Evolutionary conservation across 2,797 vertebrate species (phyloP).

Genomic region (Falco naumanni): DNA sequence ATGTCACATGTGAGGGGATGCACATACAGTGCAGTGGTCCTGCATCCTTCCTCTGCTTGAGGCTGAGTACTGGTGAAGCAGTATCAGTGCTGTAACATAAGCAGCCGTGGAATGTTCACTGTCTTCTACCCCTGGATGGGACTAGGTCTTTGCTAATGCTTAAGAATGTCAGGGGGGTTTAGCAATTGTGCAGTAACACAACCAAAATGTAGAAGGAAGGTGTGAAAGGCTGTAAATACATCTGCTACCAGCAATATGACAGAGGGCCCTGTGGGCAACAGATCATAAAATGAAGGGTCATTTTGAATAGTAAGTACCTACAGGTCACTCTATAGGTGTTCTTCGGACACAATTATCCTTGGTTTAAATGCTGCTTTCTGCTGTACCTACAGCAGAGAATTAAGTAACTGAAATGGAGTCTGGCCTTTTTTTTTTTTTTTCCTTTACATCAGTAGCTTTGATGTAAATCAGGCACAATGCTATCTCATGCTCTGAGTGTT

Average conservation of each 20-base stretch:
- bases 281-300: constrained; percentile 45
- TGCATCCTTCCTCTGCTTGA: neutral
- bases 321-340: neutral
- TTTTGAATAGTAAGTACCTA: constrained; percentile 48
- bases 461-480: neutral
- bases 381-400: neutral
- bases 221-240: constrained; percentile 52
- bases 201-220: constrained; percentile 25
- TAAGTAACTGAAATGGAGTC: neutral
- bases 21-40: neutral
- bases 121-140: neutral
- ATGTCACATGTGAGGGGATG: neutral
- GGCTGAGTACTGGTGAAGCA: neutral
- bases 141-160: constrained; percentile 29
- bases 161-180: constrained; percentile 21
- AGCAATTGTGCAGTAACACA: constrained; percentile 9
- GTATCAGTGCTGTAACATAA: neutral
- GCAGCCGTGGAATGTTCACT: neutral
- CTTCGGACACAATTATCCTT: neutral
- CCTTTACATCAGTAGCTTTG: constrained; percentile 4
- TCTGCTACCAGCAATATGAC: neutral
- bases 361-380: constrained; percentile 1
- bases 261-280: constrained; percentile 10
- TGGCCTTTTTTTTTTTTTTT: neutral
- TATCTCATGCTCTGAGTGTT: neutral